These are phyloP conservation scores for Phoronis australis DNA, from an alignment of 2,888 invertebrate species.

Conservation along the genomic window DNA sequence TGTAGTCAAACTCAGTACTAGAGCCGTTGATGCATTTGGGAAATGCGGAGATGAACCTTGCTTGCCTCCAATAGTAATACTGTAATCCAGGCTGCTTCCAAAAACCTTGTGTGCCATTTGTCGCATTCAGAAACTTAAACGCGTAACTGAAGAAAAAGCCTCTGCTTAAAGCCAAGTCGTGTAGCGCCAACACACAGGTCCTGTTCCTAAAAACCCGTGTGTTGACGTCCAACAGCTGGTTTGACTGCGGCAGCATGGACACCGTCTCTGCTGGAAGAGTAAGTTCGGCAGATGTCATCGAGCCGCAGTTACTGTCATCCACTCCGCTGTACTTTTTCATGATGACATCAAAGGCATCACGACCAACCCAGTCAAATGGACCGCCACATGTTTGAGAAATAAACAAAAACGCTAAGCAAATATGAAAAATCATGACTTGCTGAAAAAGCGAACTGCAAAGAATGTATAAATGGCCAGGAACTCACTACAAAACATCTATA, in stretches of 20 bases:
- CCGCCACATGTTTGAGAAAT: no score
- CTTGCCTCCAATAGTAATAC: constrained; percentile 91
- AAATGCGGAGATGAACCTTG: constrained; percentile 91
- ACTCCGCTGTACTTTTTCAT: constrained; percentile 78
- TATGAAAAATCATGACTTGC: no score
- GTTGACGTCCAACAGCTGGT: constrained; percentile 61
- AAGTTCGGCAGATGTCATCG: constrained; percentile 77
- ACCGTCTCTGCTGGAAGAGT: constrained; percentile 81
- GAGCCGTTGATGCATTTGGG: constrained; percentile 75
- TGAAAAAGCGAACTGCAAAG: no score
- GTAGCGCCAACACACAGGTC: constrained; percentile 84
- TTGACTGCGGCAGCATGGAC: constrained; percentile 63
- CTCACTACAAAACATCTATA: no score
- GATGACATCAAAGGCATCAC: constrained; percentile 86
- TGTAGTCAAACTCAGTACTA: constrained; percentile 88
- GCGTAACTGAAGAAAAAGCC: constrained; percentile 68
- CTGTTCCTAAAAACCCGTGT: constrained; percentile 76
- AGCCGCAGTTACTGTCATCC: constrained; percentile 80
- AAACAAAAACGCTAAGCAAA: no score
- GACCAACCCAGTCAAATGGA: constrained; percentile 76
- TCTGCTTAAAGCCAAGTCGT: constrained; percentile 92
- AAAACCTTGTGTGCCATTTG: constrained; percentile 61
- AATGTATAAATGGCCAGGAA: no score
- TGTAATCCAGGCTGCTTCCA: constrained; percentile 97
- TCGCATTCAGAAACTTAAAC: constrained; percentile 35